A percentile compares a stretch with the other conserved stretches of the same genome.
Conservation (phyloP, 1,140 invertebrate genomes). For the Leptonema lineaticorne region DNA sequence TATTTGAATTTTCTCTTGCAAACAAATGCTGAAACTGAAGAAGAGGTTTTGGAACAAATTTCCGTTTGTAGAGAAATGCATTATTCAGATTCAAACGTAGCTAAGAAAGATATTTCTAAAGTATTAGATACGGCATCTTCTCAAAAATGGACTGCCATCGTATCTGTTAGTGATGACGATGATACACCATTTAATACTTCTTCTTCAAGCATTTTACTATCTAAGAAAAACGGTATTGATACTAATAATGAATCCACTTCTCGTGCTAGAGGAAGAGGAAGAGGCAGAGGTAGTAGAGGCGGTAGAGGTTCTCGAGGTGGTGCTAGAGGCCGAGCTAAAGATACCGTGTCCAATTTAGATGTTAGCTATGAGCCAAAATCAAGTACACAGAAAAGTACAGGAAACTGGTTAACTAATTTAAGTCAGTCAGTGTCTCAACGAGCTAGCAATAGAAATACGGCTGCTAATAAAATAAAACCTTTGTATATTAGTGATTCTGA, state of each 20-base stretch:
- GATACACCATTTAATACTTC: not conserved
- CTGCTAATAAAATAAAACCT: conserved; percentile 4
- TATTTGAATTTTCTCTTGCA: conserved; percentile 43
- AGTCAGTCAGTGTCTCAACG: conserved; percentile 4
- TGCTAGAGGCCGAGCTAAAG: not conserved
- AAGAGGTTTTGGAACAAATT: conserved; percentile 47
- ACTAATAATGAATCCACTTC: not conserved
- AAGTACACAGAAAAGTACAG: conserved; percentile 10
- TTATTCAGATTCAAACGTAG: not conserved
- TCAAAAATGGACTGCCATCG: not conserved
- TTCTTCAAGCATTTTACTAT: conserved; percentile 10
- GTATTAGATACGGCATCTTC: conserved; percentile 13
- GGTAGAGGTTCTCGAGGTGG: conserved; percentile 33
- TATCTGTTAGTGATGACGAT: conserved; percentile 27
- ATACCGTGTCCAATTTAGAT: not conserved
- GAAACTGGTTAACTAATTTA: conserved; percentile 30
- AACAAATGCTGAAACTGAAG: conserved; percentile 48
- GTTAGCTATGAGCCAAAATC: conserved; percentile 1
- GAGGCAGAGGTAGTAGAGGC: conserved; percentile 26
- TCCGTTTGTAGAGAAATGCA: conserved; percentile 43
- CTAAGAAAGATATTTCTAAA: conserved; percentile 3
- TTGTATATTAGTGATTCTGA: conserved; percentile 16
- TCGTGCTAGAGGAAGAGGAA: conserved; percentile 23
- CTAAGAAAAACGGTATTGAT: too few species aligned
- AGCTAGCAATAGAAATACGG: not conserved